phyloP scores from a whole-genome alignment of 2,888 invertebrate species.

The Polydrusus pterygomalis region DNA sequence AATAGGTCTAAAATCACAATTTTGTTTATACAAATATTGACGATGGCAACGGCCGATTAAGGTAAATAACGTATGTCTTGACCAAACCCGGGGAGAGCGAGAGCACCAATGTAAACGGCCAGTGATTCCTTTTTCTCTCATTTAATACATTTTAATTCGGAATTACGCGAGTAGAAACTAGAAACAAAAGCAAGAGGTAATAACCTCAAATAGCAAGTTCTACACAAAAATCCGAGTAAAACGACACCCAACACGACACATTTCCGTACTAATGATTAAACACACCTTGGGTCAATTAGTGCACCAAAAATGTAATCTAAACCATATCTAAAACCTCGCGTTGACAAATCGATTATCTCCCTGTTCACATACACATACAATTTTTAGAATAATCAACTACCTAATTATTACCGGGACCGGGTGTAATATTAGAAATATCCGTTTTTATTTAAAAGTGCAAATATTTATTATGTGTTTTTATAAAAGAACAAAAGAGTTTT shows the following conservation, averaged over 20 bases:
- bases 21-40: background rate
- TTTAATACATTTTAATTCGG: slow-evolving; percentile 44
- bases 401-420: slow-evolving; percentile 27
- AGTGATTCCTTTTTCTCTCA: slow-evolving; percentile 50
- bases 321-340: slow-evolving; percentile 66
- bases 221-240: slow-evolving; percentile 62
- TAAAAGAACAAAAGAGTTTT: slow-evolving; percentile 20
- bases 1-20: slow-evolving; percentile 25
- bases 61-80: slow-evolving; percentile 55
- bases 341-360: slow-evolving; percentile 76
- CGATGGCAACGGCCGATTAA: slow-evolving; percentile 39
- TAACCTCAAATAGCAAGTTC: slow-evolving; percentile 41
- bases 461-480: background rate
- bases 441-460: background rate
- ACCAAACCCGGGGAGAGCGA: slow-evolving; percentile 39
- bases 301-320: slow-evolving; percentile 74
- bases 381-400: slow-evolving; percentile 42
- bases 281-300: slow-evolving; percentile 75
- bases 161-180: slow-evolving; percentile 38
- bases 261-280: slow-evolving; percentile 65
- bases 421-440: background rate
- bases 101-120: slow-evolving; percentile 63
- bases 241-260: slow-evolving; percentile 70
- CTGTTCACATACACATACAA: slow-evolving; percentile 64
- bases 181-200: slow-evolving; percentile 36